phyloP scores from a whole-genome alignment of 2,113 vertebrate genomes.

The Entomyzon cyanotis region DNA sequence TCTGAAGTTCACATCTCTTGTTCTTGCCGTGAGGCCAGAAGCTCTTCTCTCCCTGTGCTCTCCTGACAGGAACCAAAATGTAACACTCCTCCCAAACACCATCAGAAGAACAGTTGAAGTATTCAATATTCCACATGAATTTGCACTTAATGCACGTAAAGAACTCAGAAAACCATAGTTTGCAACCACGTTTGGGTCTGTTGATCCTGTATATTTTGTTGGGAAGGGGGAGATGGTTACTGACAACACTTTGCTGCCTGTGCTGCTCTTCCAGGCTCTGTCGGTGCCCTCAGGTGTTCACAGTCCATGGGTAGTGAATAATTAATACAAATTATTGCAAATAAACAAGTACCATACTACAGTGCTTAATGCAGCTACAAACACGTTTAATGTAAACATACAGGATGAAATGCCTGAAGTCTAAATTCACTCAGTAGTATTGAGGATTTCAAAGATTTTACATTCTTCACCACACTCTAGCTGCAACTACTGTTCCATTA shows the following conservation, averaged over 20 bases:
- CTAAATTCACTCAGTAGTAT: not conserved
- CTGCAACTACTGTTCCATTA: not conserved
- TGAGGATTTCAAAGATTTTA: not conserved
- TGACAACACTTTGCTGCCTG: accelerated
- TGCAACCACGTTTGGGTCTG: accelerated
- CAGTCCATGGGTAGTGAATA: not conserved
- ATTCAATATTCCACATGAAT: not conserved
- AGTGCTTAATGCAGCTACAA: not conserved
- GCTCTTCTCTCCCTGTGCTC: accelerated
- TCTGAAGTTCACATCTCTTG: not conserved
- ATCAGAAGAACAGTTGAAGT: not conserved
- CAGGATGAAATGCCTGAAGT: not conserved
- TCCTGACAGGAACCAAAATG: not conserved
- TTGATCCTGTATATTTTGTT: accelerated
- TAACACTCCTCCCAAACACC: not conserved
- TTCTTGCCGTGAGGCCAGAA: not conserved
- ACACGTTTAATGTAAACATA: not conserved
- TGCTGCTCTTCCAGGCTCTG: not conserved
- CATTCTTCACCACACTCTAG: not conserved
- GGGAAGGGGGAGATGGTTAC: not conserved
- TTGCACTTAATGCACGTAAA: not conserved
- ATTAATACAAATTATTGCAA: not conserved
- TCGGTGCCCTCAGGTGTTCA: no score
- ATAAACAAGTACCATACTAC: not conserved
- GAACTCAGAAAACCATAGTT: accelerated